These are phyloP conservation scores for Gonioctena quinquepunctata DNA, from an alignment of 1,140 invertebrate species.

Conservation along the genomic window DNA sequence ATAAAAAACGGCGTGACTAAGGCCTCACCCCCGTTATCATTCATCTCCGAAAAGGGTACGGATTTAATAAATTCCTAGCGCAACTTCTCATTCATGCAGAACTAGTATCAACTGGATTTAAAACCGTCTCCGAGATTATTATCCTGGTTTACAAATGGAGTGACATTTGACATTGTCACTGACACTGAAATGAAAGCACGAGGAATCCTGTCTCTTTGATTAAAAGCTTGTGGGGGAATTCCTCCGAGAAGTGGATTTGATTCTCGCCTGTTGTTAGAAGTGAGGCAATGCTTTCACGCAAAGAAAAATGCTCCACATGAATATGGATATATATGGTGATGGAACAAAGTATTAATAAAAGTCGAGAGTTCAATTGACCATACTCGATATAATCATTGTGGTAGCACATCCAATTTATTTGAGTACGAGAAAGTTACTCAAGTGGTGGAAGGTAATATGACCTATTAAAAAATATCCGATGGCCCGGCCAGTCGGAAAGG, in stretches of 20 bases:
- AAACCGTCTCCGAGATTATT: constrained; percentile 10
- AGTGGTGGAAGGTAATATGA: no score
- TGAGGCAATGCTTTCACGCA: background rate
- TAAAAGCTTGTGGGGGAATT: background rate
- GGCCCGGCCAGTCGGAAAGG: no score
- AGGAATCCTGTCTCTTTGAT: background rate
- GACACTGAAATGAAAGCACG: background rate
- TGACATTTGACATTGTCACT: constrained; percentile 7
- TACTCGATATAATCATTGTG: no score
- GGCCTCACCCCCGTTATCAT: background rate
- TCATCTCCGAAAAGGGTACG: background rate
- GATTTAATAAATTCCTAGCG: background rate
- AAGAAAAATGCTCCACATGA: background rate
- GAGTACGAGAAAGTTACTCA: no score
- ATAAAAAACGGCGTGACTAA: background rate
- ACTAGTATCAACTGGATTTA: background rate
- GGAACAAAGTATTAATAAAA: no score
- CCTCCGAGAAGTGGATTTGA: background rate
- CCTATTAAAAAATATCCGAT: no score
- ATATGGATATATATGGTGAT: background rate
- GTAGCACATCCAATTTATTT: no score
- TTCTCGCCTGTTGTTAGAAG: background rate
- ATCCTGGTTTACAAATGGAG: background rate
- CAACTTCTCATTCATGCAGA: background rate
- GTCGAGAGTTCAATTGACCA: no score